Base-by-base conservation (phyloP, 53 echinoderm and acorn worm species). In the Astropecten irregularis region DNA sequence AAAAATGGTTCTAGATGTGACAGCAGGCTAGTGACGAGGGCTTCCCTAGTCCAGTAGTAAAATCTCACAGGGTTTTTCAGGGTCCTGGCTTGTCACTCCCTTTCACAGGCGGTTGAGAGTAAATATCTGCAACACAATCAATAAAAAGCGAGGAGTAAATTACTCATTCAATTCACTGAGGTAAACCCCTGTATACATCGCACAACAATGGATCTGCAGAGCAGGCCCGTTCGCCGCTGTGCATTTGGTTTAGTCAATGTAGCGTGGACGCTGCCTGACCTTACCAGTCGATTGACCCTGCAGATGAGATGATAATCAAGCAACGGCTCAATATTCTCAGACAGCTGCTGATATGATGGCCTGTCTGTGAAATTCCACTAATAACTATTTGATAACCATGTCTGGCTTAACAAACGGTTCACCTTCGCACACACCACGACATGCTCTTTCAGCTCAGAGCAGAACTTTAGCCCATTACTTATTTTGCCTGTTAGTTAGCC, bases 71-170 rank as follows among this genome's bases (percentile, higher is more conserved):
- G 16, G 60, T 46, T 14, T 79, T 48, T 32, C 61, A 19, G 79
- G 79, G 79, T 62, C 79, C 57, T 54, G 53, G 46, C 71, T 71
- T 73, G 58, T 76, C 59, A 79, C 46, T 61, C 47, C 47, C n/a
- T 31, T 60, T 62, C 62, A 62, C 63, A 79, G 6, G 40, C 57
- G 3, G 20, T 49, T 48, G 32, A 59, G 18, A 35, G 62, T 44
- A 25, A 79, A 79, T 79, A 79, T 61, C 79, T 79, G 79, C 47
- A 79, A 79, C 46, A 79, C 32, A 79, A 74, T 57, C 40, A 62
- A 79, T 62, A 79, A 62, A 77, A 46, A 79, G 47, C 62, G 31
- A 20, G 62, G 79, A 48, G 62, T 79, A 47, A 79, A 79, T 79
- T 79, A 79, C 76, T 40, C 22, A 76, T 76, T 59, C 60, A 76